These are phyloP conservation scores for Polyommatus icarus DNA, from an alignment of 2,888 invertebrate species.

Conservation along the genomic window DNA sequence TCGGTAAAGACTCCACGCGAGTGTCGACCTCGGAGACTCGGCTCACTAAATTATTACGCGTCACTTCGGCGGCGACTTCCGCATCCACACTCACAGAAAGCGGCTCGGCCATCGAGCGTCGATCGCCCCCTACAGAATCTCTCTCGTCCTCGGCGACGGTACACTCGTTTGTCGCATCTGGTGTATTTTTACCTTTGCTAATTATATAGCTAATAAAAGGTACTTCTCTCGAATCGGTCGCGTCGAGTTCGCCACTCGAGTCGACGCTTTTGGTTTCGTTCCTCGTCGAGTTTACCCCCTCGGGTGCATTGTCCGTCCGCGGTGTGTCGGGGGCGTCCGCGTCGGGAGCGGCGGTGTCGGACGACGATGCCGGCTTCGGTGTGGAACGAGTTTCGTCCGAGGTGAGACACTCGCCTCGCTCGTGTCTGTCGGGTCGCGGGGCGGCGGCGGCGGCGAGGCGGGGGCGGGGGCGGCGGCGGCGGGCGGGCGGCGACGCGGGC, in stretches of 20 bases:
- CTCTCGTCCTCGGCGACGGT: background rate
- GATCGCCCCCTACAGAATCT: constrained; percentile 22
- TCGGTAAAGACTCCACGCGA: constrained; percentile 41
- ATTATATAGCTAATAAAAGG: constrained; percentile 23
- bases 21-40: constrained; percentile 27
- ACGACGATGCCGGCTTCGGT: background rate
- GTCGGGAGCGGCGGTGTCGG: background rate
- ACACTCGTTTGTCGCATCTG: constrained; percentile 15
- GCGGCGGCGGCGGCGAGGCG: constrained; percentile 22
- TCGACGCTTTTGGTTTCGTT: background rate
- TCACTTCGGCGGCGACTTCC: background rate
- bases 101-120: background rate
- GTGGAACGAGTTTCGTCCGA: background rate
- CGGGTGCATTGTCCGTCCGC: background rate
- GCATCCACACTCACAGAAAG: background rate
- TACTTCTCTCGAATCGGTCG: background rate
- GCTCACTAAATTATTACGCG: constrained; percentile 27
- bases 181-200: constrained; percentile 27
- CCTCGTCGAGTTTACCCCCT: background rate
- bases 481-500: constrained; percentile 40
- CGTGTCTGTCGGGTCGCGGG: background rate
- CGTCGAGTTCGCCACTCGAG: constrained; percentile 11
- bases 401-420: background rate
- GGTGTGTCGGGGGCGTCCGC: background rate
- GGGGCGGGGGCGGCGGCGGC: constrained; percentile 9